Evolutionary conservation across 2,888 invertebrate genomes (phyloP).

Genomic region (Lasius fuliginosus): DNA sequence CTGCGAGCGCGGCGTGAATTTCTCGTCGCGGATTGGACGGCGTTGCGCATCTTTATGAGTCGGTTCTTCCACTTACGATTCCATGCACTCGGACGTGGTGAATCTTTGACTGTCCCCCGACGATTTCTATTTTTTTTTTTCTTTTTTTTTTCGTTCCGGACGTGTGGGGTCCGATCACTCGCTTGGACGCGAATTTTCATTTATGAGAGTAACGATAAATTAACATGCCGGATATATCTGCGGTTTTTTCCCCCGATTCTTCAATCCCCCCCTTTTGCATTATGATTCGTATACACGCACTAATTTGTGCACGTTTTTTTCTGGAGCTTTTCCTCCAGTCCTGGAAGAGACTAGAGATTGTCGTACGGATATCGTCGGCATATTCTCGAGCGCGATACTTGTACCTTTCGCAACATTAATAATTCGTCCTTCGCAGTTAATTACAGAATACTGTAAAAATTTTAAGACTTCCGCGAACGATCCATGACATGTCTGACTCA

Average conservation of each 20-base stretch:
- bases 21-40: constrained; percentile 51
- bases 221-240: neutral
- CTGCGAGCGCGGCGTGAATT: constrained; percentile 40
- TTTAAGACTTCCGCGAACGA: constrained; percentile 23
- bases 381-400: neutral
- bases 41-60: constrained; percentile 18
- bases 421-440: neutral
- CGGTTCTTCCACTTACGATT: constrained; percentile 27
- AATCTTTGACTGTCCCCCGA: constrained; percentile 26
- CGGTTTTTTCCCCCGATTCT: neutral
- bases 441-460: constrained; percentile 27
- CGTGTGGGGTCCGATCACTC: neutral
- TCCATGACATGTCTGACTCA: neutral
- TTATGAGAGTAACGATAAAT: neutral
- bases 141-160: neutral
- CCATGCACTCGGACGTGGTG: neutral
- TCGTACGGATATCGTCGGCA: neutral
- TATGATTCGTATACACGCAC: neutral
- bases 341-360: neutral
- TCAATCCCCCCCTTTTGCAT: neutral
- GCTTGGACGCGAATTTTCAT: neutral
- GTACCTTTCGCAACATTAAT: constrained; percentile 5
- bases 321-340: neutral
- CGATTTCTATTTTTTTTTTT: constrained; percentile 19
- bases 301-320: neutral